A percentile compares a stretch with the other conserved stretches of the same genome.
Evolutionary conservation across 2,888 invertebrate species (phyloP).

Genomic region (Drosophila suboccidentalis): DNA sequence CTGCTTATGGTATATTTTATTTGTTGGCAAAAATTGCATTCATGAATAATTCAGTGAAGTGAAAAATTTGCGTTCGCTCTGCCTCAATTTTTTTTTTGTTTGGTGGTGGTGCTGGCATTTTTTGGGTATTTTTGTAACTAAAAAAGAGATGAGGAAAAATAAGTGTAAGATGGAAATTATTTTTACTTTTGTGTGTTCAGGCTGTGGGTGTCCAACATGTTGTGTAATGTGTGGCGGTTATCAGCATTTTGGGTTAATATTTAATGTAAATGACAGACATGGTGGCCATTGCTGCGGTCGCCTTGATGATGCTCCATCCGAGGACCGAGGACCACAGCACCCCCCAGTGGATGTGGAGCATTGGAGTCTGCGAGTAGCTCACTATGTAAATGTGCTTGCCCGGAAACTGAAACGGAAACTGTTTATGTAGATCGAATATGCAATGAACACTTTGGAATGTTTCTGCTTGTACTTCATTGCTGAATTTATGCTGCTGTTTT

Average conservation of each 20-base stretch:
- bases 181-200: conserved; percentile 47
- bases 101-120: conserved; percentile 26
- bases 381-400: conserved; percentile 64
- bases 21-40: conserved; percentile 82
- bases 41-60: conserved; percentile 82
- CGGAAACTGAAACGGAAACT: conserved; percentile 69
- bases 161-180: conserved; percentile 54
- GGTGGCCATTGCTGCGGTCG: conserved; percentile 54
- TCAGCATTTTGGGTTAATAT: conserved; percentile 79
- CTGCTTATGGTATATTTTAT: conserved; percentile 69
- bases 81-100: conserved; percentile 38
- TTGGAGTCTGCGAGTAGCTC: conserved; percentile 29
- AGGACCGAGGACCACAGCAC: background rate
- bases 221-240: conserved; percentile 69
- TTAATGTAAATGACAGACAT: conserved; percentile 76
- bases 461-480: conserved; percentile 32
- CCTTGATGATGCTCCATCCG: conserved; percentile 56
- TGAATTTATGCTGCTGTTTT: conserved; percentile 61
- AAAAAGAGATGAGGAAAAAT: conserved; percentile 22
- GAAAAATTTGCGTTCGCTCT: conserved; percentile 66
- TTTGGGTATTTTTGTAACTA: conserved; percentile 37
- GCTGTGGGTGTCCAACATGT: conserved; percentile 38
- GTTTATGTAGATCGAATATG: conserved; percentile 80
- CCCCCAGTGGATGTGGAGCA: background rate
- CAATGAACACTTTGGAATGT: conserved; percentile 55